phyloP scores from a whole-genome alignment of 2,797 vertebrate species.

The Danionella dracula region DNA sequence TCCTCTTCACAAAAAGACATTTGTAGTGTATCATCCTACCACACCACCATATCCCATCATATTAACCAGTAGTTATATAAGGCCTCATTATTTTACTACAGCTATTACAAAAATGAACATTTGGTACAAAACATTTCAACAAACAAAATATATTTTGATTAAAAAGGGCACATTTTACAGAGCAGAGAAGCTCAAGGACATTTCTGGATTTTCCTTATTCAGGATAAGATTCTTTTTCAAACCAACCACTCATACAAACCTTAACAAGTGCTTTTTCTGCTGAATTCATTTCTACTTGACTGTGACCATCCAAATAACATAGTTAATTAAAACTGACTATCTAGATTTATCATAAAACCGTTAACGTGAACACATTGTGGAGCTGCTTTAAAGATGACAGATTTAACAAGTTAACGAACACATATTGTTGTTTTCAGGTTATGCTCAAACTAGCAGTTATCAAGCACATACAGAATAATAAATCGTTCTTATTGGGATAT shows the following conservation, averaged over 20 bases:
- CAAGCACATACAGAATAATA: too few relatives aligned
- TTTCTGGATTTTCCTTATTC: not conserved
- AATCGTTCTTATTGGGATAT: too few relatives aligned
- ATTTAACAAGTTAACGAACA: too few relatives aligned
- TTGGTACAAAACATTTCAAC: not conserved
- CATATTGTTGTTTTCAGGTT: too few relatives aligned
- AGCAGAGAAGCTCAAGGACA: not conserved
- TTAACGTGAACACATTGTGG: too few relatives aligned
- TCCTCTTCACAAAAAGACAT: slow-evolving; percentile 1
- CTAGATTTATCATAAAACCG: too few relatives aligned
- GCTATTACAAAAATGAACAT: not conserved
- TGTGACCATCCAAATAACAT: too few relatives aligned
- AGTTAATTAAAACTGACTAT: too few relatives aligned
- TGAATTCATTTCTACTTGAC: not conserved
- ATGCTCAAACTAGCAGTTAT: too few relatives aligned
- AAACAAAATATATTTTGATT: too few relatives aligned
- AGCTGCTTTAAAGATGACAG: too few relatives aligned
- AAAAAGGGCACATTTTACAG: not conserved
- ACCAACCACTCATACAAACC: not conserved
- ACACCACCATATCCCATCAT: not conserved
- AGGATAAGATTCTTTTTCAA: not conserved
- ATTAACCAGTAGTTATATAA: slow-evolving; percentile 25
- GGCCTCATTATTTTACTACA: slow-evolving; percentile 23
- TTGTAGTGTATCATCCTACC: slow-evolving; percentile 16
- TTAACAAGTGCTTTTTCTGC: slow-evolving; percentile 18